A percentile compares a stretch with the other conserved stretches of the same genome.
phyloP scores from a whole-genome alignment of 2,888 invertebrate species.

The Acronicta leporina region DNA sequence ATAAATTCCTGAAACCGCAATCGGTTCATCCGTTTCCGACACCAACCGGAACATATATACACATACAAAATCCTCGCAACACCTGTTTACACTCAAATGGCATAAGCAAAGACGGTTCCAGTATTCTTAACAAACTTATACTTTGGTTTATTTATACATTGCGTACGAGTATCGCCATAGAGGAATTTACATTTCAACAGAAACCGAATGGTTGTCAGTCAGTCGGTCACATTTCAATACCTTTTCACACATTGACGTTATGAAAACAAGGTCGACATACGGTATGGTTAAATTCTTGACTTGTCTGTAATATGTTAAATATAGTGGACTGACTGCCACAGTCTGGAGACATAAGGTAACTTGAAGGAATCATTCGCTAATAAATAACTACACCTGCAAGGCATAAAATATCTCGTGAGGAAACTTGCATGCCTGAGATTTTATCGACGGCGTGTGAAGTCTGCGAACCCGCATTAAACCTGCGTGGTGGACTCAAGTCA shows the following conservation, averaged over 20 bases:
- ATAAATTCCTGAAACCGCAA: conserved; percentile 2
- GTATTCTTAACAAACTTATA: conserved; percentile 29
- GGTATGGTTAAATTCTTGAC: conserved; percentile 3
- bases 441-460: too few relatives aligned
- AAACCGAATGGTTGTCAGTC: conserved; percentile 26
- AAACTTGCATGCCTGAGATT: too few relatives aligned
- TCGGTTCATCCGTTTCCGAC: conserved; percentile 29
- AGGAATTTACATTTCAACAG: conserved; percentile 52
- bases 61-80: conserved; percentile 7
- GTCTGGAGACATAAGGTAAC: too few relatives aligned
- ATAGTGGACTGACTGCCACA: too few relatives aligned
- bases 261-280: conserved; percentile 61
- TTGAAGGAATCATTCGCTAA: too few relatives aligned
- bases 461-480: too few relatives aligned
- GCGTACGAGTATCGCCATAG: conserved; percentile 34
- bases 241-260: conserved; percentile 63
- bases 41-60: conserved; percentile 3
- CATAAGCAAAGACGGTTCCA: conserved; percentile 36
- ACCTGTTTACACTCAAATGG: conserved; percentile 31
- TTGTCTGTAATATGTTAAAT: conserved; percentile 1
- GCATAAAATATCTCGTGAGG: too few relatives aligned
- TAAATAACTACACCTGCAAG: too few relatives aligned
- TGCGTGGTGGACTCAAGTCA: too few relatives aligned
- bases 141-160: conserved; percentile 46
- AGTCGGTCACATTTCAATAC: conserved; percentile 64